Base-by-base conservation (phyloP, 2,797 vertebrate genomes). In the Halcyon leucocephala region DNA sequence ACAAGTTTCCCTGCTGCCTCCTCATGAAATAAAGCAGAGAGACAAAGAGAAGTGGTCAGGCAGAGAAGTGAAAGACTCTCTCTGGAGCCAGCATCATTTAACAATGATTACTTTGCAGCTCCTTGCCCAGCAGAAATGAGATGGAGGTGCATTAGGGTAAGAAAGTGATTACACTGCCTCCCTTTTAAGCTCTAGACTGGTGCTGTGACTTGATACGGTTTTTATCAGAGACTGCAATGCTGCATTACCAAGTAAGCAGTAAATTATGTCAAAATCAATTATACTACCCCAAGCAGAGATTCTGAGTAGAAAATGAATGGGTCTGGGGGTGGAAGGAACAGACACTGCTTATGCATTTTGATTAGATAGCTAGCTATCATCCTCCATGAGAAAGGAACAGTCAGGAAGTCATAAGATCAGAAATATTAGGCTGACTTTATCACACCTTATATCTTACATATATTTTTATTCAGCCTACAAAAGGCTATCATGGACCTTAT, bases 251-350 rank as follows among this genome's bases (percentile, higher is more conserved):
- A 98, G 98, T 98, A 98, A 97, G 98, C 98, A 98, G 98, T 99
- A 99, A 99, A 99, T 99, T 98, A 99, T 98, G 98, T 99, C 97
- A 82, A 98, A 99, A 98, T 98, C 98, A 98, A 99, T 99, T 99
- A 99, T 97, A 98, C 80, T 93, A 98, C 98, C 97, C 98, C 98
- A 98, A 98, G 98, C 94, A 97, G 96, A 97, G 95, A 97, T 97
- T 96, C 97, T 96, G 77, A 97, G 96, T 93, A 93, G 98, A 98
- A 98, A 98, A 98, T 98, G 98, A 98, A 98, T 98, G 96, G 93
- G 97, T 92, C 89, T 98, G 95, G 95, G 97, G 96, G 97, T 93
- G 96, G 97, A 97, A 97, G 97, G 97, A 98, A 97, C 97, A 98
- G 97, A 89, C 96, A 96, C 94, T 92, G 96, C 94, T 95, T 95